A percentile compares a stretch with the other conserved stretches of the same genome.
These are phyloP conservation scores for Smittia aterrima DNA, from an alignment of 2,888 invertebrate species.

Conservation along the genomic window DNA sequence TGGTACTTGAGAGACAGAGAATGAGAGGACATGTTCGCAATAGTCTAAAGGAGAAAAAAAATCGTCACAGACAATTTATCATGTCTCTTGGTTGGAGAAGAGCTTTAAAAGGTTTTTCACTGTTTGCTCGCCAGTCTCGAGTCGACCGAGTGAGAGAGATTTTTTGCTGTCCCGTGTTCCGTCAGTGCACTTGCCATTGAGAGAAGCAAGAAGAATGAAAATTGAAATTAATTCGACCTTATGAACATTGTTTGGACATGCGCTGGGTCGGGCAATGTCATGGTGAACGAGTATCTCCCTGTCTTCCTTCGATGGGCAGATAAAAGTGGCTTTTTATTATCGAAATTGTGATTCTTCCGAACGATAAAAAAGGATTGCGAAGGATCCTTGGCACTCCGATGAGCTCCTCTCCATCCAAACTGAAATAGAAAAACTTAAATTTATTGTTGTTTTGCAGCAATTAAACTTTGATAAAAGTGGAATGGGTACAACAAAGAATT, in stretches of 20 bases:
- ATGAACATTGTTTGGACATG: conserved; percentile 39
- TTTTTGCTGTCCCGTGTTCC: background rate
- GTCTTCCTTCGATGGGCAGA: background rate
- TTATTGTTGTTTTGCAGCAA: conserved; percentile 35
- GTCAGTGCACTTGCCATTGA: background rate
- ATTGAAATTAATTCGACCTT: conserved; percentile 40
- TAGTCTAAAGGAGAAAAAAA: background rate
- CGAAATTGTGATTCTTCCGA: no score
- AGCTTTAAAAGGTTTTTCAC: background rate
- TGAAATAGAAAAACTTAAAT: conserved; percentile 26
- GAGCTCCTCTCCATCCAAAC: background rate
- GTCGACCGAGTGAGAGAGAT: background rate
- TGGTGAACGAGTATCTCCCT: background rate
- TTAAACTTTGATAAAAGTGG: background rate
- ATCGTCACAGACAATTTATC: conserved; percentile 36
- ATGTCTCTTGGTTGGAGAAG: conserved; percentile 17
- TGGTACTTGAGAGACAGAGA: background rate
- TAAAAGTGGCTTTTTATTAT: conserved; percentile 25
- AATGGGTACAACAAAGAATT: no score
- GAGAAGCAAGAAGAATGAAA: conserved; percentile 2
- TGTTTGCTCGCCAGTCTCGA: background rate
- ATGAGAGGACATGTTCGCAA: background rate
- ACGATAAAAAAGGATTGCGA: no score
- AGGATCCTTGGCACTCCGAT: no score
- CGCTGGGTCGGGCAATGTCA: background rate